Evolutionary conservation across 2,888 invertebrate species (phyloP), one percentile per base, ranked within the genome.

Genomic region (Ectemnius cavifrons): DNA sequence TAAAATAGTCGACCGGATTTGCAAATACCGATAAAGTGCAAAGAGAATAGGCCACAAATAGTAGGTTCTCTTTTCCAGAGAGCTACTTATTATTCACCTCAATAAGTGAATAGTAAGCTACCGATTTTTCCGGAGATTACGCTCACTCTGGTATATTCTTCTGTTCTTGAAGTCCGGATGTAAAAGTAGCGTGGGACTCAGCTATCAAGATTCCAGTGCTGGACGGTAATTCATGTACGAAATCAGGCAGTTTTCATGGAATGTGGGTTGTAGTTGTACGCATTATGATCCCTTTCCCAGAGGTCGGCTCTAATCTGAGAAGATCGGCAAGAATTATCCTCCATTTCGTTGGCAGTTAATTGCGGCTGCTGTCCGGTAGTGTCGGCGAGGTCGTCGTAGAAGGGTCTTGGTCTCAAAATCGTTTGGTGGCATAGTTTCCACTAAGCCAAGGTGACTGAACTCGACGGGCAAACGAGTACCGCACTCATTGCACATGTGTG

Each of bases 371-470:
- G 37, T 37, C 37, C 37, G 37, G 37, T 8, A 11, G 8, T 37
- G 37, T 37, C 37, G 37, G 11, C 37, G 37, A 37, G 37, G 37
- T 37, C 37, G 37, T 37, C 37, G 37, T 37, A 57, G 61, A 59
- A 68, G 67, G 68, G 23, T 49, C 52, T 37, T 56, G 70, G 65
- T 78, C 67, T 80, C 63, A 77, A 81, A 80, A 80, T 83, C 73
- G 75, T 64, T 60, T 69, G 62, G 66, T 81, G 85, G 71, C 84
- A 85, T 80, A 75, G 81, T 84, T 84, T 79, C 74, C 70, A 79
- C 59, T 71, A 18, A 65, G 75, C 63, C 65, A 73, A 65, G 78
- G 78, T 82, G 52, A 67, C 14, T 66, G 83, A 83, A 83, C 80
- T 69, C 52, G 52, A 0, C 16, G 5, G 52, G 52, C 52, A 52